Conservation (phyloP, 2,888 invertebrate species). For the Lamellibrachia columna region DNA sequence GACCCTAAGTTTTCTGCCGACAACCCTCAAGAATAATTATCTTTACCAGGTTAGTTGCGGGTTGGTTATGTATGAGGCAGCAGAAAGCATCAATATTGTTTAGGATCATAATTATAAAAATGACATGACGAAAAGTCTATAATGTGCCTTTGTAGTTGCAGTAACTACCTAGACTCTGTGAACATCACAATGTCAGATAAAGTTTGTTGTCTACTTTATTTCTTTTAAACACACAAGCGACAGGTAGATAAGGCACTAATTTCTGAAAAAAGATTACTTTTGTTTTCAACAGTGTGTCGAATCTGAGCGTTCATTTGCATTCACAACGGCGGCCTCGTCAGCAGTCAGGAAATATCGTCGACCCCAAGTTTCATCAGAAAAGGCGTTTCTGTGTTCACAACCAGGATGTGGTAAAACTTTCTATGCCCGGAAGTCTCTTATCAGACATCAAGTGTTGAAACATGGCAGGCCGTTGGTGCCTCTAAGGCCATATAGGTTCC, state of each 20-base stretch:
- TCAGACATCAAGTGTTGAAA: slow-evolving; percentile 4
- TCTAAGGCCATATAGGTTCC: background rate
- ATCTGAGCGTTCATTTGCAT: background rate
- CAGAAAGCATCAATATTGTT: too few relatives aligned
- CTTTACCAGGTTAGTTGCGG: too few relatives aligned
- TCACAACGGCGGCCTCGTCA: background rate
- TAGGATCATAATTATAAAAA: too few relatives aligned
- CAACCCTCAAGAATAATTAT: too few relatives aligned
- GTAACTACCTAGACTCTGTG: too few relatives aligned
- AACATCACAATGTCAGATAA: too few relatives aligned
- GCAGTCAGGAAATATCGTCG: background rate
- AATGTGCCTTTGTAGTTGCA: too few relatives aligned
- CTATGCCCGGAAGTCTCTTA: background rate
- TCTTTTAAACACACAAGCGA: background rate
- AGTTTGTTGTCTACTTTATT: background rate
- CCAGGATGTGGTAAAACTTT: background rate
- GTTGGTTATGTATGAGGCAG: too few relatives aligned
- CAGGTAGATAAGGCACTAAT: background rate
- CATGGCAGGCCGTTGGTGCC: background rate
- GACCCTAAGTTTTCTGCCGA: too few relatives aligned
- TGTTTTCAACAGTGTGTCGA: slow-evolving; percentile 4
- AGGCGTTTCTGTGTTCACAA: background rate
- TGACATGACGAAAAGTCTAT: too few relatives aligned
- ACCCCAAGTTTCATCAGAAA: background rate
- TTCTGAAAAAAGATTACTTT: background rate